Evolutionary conservation across 2,888 invertebrate species (phyloP), one percentile per base, ranked within the genome.

Genomic region (Synanthedon tipuliformis): DNA sequence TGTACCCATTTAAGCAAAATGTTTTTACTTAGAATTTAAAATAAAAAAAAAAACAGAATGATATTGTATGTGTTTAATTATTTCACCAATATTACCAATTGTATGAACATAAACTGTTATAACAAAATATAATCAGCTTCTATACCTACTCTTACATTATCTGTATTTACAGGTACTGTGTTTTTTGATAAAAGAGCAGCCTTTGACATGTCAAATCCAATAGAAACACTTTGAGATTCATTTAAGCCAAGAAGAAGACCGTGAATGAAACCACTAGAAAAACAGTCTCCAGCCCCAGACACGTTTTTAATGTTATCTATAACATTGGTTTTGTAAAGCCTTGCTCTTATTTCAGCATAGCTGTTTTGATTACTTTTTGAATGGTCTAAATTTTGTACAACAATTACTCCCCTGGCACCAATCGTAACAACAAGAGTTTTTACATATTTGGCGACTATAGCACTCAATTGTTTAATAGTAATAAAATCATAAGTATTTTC

Each of bases 241-340:
- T 75, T 61, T 45, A 81, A 74, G 0, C 89, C 89, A 40, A 72
- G 73, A 23, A 94, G 71, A 66, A 92, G 79, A 1, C 91, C 92
- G 18, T 89, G 77, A 54, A 94, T 90, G 63, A 93, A 90, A 1
- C 93, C 94, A 67, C 92, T 90, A 3, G 90, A 88, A 64, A 92
- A 91, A 71, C 94, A 93, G 68, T 95, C 95, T 1, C 95, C 95
- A 16, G 94, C 94, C 4, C 95, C 95, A n/a, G 94, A 94, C 0
- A 94, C 94, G 81, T 91, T 94, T 52, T 90, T 87, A 12, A 94
- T 74, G 52, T 82, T 64, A 54, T 71, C 54, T 45, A 89, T 56
- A 55, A 68, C 62, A 59, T 76, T 57, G 3, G 76, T 77, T 52
- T 81, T 75, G 69, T 90, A 91, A 51, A 68, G 61, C 53, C 62